Conservation (phyloP, 2,113 vertebrate genomes). For the Mobula hypostoma region DNA sequence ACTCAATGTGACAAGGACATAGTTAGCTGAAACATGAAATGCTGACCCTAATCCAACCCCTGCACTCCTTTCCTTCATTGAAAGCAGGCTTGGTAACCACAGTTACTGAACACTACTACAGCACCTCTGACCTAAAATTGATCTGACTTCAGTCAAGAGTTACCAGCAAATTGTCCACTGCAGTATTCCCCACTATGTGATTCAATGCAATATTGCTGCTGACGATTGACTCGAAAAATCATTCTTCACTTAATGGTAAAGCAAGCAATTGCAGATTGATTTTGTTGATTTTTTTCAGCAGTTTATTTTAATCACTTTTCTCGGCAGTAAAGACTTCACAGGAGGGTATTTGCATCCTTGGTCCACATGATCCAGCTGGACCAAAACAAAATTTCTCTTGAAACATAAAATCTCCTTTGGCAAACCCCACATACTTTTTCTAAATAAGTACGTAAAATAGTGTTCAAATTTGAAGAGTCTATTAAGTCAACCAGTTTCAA, state of each 20-base stretch:
- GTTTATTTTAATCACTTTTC: neutral
- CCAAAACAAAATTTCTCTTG: neutral
- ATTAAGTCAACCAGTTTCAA: too few relatives aligned
- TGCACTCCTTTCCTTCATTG: neutral
- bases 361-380: neutral
- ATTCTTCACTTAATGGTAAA: neutral
- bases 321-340: neutral
- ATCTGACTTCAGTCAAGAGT: neutral
- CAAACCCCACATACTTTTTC: too few relatives aligned
- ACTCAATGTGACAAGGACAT: neutral
- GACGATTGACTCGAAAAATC: neutral
- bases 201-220: neutral
- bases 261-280: neutral
- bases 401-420: too few relatives aligned
- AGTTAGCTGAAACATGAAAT: neutral
- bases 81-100: neutral
- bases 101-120: neutral
- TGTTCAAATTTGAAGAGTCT: too few relatives aligned
- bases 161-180: neutral
- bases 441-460: too few relatives aligned
- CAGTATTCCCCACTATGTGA: neutral
- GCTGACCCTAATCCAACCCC: neutral
- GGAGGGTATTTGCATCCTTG: neutral
- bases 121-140: neutral
- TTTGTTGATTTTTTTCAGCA: neutral